A percentile compares a stretch with the other conserved stretches of the same genome.
Evolutionary conservation across 2,113 vertebrate species (phyloP).

Genomic region (Caracal caracal): DNA sequence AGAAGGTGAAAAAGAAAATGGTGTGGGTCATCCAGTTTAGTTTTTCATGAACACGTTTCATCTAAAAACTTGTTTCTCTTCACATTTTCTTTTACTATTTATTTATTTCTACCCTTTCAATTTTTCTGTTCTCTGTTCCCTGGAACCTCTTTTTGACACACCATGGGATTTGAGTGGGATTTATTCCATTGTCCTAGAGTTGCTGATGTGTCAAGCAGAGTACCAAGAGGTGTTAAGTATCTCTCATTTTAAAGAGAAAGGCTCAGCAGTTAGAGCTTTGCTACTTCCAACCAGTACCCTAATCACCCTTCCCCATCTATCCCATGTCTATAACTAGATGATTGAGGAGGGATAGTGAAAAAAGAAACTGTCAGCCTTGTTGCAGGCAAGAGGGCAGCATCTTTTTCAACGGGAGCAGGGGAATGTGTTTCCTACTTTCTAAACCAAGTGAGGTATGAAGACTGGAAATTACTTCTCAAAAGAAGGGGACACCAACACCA

Average conservation of each 20-base stretch:
- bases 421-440: background rate
- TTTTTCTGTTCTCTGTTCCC: background rate
- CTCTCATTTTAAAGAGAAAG: constrained; percentile 11
- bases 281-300: background rate
- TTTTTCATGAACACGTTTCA: constrained; percentile 7
- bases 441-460: background rate
- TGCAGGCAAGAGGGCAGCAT: background rate
- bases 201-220: background rate
- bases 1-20: constrained; percentile 7
- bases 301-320: background rate
- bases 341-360: background rate
- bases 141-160: background rate
- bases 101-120: background rate
- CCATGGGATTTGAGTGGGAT: background rate
- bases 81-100: constrained; percentile 10
- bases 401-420: background rate
- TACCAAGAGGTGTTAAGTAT: background rate
- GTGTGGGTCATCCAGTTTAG: background rate
- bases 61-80: constrained; percentile 18
- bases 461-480: background rate
- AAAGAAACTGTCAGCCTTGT: background rate
- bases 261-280: background rate
- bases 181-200: background rate
- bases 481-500: background rate
- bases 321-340: background rate